Percentiles rank a stretch among this genome's conserved stretches.
Conservation (phyloP, 92 coral and sea anemone genomes). For the Palythoa grandis region DNA sequence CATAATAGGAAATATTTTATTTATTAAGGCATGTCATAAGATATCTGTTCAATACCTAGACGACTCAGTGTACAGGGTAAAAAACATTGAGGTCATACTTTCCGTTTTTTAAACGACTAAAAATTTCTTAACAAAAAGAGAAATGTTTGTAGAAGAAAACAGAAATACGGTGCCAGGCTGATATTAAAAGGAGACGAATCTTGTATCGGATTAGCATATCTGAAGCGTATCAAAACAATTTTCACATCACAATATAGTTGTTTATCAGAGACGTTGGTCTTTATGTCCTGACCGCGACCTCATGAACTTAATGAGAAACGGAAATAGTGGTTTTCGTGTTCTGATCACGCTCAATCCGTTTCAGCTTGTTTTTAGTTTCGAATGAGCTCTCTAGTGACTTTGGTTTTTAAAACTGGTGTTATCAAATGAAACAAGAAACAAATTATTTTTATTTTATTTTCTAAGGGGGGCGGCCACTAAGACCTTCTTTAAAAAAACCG, state of each 20-base stretch:
- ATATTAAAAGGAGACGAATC: background rate
- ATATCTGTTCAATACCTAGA: background rate
- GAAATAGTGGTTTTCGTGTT: background rate
- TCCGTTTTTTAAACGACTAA: background rate
- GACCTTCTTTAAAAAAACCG: too few species aligned
- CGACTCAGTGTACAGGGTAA: background rate
- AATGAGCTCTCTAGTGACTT: background rate
- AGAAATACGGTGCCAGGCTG: background rate
- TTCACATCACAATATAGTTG: background rate
- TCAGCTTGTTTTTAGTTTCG: background rate
- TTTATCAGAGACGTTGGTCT: background rate
- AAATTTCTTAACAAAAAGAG: background rate
- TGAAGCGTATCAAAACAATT: background rate
- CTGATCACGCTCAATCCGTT: background rate
- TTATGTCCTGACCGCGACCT: background rate
- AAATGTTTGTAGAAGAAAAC: background rate
- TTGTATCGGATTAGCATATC: background rate
- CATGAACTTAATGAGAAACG: constrained; percentile 4
- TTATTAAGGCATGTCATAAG: background rate
- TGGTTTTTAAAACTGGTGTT: background rate
- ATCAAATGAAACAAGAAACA: background rate
- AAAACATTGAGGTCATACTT: background rate
- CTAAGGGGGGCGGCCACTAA: background rate
- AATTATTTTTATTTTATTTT: too few species aligned
- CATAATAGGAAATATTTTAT: background rate